phyloP scores from a whole-genome alignment of 2,113 vertebrate species.

The Gallinago undulata region DNA sequence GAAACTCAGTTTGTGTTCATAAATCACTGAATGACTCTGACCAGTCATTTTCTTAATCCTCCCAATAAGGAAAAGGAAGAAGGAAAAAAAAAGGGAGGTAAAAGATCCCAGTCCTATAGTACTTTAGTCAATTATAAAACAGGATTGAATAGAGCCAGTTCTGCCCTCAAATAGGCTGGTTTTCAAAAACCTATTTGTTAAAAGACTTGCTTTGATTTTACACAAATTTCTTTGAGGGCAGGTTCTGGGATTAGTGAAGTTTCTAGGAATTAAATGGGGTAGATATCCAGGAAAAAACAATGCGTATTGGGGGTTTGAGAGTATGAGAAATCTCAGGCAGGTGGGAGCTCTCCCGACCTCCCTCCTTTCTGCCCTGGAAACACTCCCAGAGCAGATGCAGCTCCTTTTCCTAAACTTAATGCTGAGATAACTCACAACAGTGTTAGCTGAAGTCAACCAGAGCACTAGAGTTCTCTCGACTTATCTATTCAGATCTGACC shows the following conservation, averaged over 20 bases:
- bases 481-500: neutral
- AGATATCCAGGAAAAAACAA: neutral
- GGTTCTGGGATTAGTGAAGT: neutral
- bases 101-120: neutral
- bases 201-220: neutral
- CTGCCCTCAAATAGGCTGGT: neutral
- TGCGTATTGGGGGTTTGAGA: neutral
- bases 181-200: neutral
- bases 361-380: neutral
- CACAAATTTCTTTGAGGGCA: neutral
- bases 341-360: accelerated
- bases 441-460: neutral
- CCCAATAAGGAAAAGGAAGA: neutral
- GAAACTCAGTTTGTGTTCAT: neutral
- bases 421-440: neutral
- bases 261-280: neutral
- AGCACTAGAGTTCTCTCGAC: neutral
- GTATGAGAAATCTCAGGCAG: neutral
- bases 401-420: neutral
- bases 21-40: neutral
- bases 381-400: neutral
- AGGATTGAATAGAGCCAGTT: neutral
- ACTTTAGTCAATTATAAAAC: neutral
- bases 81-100: accelerated
- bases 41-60: neutral